phyloP scores from a whole-genome alignment of 2,797 vertebrate genomes.

The Masticophis lateralis region DNA sequence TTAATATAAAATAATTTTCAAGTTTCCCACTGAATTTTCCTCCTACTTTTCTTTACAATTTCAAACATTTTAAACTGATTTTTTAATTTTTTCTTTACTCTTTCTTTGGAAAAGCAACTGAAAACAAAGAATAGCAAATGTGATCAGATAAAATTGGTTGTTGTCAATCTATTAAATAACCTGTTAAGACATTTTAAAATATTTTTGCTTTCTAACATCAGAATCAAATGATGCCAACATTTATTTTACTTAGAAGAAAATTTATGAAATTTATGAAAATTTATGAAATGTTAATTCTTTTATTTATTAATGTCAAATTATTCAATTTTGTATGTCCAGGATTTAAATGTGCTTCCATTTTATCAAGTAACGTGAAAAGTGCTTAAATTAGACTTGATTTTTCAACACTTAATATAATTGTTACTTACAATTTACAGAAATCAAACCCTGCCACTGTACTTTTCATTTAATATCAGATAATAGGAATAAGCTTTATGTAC shows the following conservation, averaged over 20 bases:
- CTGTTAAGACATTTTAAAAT: not conserved
- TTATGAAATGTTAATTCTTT: not conserved
- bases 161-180: not conserved
- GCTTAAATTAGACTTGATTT: constrained; percentile 58
- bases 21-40: not conserved
- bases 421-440: constrained; percentile 31
- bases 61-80: not conserved
- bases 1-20: not conserved
- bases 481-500: constrained; percentile 36
- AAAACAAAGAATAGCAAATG: not conserved
- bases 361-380: constrained; percentile 33
- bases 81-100: not conserved
- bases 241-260: not conserved
- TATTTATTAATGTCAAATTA: not conserved
- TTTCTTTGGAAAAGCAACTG: not conserved
- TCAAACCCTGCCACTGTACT: constrained; percentile 47
- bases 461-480: constrained; percentile 16
- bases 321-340: constrained; percentile 20
- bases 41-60: not conserved
- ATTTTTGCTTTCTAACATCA: not conserved
- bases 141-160: not conserved
- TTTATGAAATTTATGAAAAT: not conserved
- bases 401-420: constrained; percentile 47
- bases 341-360: constrained; percentile 49
- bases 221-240: not conserved